phyloP scores from a whole-genome alignment of 1,140 invertebrate species.

The Tenebrio molitor region DNA sequence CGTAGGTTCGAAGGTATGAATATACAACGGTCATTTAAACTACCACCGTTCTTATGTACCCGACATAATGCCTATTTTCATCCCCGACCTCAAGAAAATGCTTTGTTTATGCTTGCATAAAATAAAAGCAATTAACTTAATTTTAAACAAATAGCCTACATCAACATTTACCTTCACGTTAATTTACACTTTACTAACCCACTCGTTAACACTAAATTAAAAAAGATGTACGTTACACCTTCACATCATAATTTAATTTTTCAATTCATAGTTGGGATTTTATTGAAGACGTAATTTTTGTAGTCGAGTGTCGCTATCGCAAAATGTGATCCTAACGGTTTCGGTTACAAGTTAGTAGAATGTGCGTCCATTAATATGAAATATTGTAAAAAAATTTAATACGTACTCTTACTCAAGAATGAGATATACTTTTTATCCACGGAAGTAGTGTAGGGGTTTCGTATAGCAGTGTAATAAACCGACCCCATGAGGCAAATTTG shows the following conservation, averaged over 20 bases:
- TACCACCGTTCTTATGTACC: slow-evolving; percentile 40
- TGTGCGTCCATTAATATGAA: slow-evolving; percentile 18
- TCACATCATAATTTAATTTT: too few relatives aligned
- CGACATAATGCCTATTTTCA: slow-evolving; percentile 29
- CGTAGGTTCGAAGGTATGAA: slow-evolving; percentile 51
- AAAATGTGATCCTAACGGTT: too few relatives aligned
- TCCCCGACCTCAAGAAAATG: slow-evolving; percentile 1
- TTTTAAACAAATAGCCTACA: too few relatives aligned
- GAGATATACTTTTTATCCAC: slow-evolving; percentile 12
- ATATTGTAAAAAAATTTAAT: slow-evolving; percentile 28
- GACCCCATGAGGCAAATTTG: slow-evolving; percentile 35
- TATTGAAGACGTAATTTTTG: too few relatives aligned
- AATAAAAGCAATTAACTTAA: slow-evolving; percentile 7
- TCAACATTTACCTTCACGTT: too few relatives aligned
- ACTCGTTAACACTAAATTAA: too few relatives aligned
- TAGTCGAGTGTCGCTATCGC: too few relatives aligned
- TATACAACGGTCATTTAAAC: slow-evolving; percentile 53
- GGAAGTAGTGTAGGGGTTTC: slow-evolving; percentile 13
- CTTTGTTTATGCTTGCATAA: neutral
- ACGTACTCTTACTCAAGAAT: slow-evolving; percentile 12
- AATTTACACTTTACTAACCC: too few relatives aligned
- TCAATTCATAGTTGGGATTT: too few relatives aligned
- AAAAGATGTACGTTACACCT: too few relatives aligned
- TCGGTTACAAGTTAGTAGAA: too few relatives aligned
- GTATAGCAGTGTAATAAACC: slow-evolving; percentile 27